phyloP scores from a whole-genome alignment of 2,888 invertebrate genomes.

The Hyalella azteca region DNA sequence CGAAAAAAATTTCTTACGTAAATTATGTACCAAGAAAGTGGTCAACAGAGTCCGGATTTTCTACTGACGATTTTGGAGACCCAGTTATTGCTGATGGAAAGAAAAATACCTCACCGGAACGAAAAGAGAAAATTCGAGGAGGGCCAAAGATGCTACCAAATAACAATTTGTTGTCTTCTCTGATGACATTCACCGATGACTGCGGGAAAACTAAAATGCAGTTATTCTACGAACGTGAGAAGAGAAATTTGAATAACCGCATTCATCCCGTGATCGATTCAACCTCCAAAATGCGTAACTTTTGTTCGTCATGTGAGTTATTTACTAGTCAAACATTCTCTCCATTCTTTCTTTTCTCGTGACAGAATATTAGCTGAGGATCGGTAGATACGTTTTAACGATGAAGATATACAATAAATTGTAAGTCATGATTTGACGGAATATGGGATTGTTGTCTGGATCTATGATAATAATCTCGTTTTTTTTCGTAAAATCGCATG shows the following conservation, averaged over 20 bases:
- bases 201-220: background rate
- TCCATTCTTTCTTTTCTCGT: too few relatives aligned
- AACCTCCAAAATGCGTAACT: background rate
- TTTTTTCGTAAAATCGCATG: too few relatives aligned
- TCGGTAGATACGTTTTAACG: too few relatives aligned
- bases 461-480: too few relatives aligned
- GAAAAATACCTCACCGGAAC: background rate
- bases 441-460: too few relatives aligned
- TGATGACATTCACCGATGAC: background rate
- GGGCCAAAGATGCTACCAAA: background rate
- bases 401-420: too few relatives aligned
- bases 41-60: too few relatives aligned
- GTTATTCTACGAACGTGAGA: background rate
- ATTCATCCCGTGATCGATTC: background rate
- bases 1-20: too few relatives aligned
- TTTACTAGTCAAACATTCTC: too few relatives aligned
- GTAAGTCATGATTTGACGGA: too few relatives aligned
- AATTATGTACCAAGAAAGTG: too few relatives aligned
- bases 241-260: background rate
- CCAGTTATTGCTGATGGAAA: background rate
- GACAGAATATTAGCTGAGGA: too few relatives aligned
- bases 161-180: background rate
- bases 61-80: background rate
- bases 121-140: background rate
- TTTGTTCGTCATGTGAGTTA: background rate